Evolutionary conservation across 1,140 invertebrate genomes (phyloP).

Genomic region (Drosophila bocki): DNA sequence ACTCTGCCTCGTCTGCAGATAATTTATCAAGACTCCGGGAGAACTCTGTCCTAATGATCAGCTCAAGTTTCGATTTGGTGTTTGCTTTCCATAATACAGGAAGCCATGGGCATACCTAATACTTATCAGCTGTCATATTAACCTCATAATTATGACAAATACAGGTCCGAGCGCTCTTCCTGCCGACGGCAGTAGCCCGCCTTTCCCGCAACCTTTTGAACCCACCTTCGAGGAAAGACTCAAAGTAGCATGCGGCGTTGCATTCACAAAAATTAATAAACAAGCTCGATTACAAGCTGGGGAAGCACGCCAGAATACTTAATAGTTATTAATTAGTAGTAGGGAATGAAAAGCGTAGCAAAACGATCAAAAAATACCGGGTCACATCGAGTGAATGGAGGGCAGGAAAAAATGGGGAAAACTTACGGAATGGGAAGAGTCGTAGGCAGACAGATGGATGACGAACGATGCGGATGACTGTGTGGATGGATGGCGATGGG

Average conservation of each 20-base stretch:
- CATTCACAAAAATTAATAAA: conserved; percentile 54
- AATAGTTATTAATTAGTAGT: conserved; percentile 77
- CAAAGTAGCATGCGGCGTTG: conserved; percentile 8
- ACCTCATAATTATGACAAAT: conserved; percentile 53
- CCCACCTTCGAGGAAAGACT: conserved; percentile 39
- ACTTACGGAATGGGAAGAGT: conserved; percentile 25
- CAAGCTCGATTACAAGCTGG: conserved; percentile 66
- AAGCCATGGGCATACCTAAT: conserved; percentile 22
- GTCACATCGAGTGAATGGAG: conserved; percentile 47
- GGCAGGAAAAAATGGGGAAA: conserved; percentile 19
- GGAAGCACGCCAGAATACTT: conserved; percentile 44
- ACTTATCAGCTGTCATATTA: conserved; percentile 46
- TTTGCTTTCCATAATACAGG: conserved; percentile 15
- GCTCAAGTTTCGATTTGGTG: conserved; percentile 7
- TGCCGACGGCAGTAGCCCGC: conserved; percentile 17
- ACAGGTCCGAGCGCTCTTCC: conserved; percentile 18
- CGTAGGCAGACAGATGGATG: conserved; percentile 61
- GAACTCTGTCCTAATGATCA: conserved; percentile 7
- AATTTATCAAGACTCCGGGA: background rate
- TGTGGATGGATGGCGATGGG: conserved; percentile 30
- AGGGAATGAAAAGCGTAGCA: conserved; percentile 78
- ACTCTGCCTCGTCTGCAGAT: background rate
- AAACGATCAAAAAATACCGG: conserved; percentile 77
- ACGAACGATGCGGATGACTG: conserved; percentile 36
- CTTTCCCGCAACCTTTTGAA: conserved; percentile 50